Evolutionary conservation across 2,113 vertebrate species (phyloP).

Genomic region (Stegostoma tigrinum): DNA sequence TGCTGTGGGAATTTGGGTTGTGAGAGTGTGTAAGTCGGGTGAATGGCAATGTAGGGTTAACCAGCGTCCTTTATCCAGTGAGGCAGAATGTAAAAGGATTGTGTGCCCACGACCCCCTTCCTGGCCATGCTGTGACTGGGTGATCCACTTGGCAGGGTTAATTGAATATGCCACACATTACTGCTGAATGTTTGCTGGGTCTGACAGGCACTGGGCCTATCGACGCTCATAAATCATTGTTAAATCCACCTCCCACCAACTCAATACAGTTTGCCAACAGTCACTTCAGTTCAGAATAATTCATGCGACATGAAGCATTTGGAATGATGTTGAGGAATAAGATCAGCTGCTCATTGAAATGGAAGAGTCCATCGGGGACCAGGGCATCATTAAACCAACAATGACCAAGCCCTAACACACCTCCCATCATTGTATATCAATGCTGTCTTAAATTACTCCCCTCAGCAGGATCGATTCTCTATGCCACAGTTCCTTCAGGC

Average conservation of each 20-base stretch:
- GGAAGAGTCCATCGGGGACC: background rate
- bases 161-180: background rate
- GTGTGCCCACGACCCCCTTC: background rate
- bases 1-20: no score
- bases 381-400: background rate
- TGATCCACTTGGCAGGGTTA: background rate
- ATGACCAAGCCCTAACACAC: background rate
- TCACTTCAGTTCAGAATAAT: background rate
- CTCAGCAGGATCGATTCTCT: background rate
- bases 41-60: no score
- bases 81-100: background rate
- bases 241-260: background rate
- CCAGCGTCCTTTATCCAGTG: background rate
- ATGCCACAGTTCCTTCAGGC: background rate
- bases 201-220: background rate
- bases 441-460: background rate
- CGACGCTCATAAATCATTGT: background rate
- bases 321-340: background rate
- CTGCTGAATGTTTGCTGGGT: background rate
- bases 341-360: background rate
- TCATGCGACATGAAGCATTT: background rate
- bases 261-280: background rate
- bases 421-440: background rate
- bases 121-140: background rate
- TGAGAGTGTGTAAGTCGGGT: no score